Evolutionary conservation across 1,140 invertebrate genomes (phyloP), one percentile per base, ranked within the genome.

Genomic region (Tenebrio molitor): DNA sequence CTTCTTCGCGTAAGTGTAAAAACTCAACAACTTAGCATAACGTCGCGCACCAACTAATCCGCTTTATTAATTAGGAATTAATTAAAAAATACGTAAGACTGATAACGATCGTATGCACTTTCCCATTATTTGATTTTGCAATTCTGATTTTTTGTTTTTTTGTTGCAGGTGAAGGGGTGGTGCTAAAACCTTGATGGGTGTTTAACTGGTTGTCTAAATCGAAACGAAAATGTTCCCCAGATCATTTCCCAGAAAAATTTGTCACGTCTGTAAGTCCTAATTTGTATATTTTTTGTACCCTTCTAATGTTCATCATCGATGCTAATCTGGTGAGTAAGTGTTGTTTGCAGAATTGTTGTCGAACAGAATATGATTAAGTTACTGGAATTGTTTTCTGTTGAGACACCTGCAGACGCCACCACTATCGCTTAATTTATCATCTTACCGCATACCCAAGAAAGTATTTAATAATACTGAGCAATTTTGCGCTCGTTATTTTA

Each of bases 121-220:
- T 50, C 8, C 44, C 17, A 17, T 21, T 50, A 50, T 8, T 21
- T 50, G 8, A 29, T 29, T 29, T 58, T 58, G 50, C 50, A 58
- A 29, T 58, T 58, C 5, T 58, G 23, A 12, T 29, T 29, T 58
- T 58, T 58, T 25, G n/a, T 29, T n/a, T 58, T 58, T 58, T 58
- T 25, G 15, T 3, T 17, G 14, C 23, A 25, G 12, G 50, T 58
- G 50, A 58, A 58, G 50, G 50, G 50, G 21, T 58, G 17, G n/a
- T n/a, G 17, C 10, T 19, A 29, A 29, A 58, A 5, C 50, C 50
- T 58, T 58, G 50, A 58, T 58, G 50, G 21, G 19, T 29, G 50
- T 58, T 25, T 58, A 29, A 29, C 15, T 58, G 50, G 50, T 58
- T 58, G 50, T 23, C 21, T 58, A 39, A n/a, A 2, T 39, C 36